These are phyloP conservation scores for Pangasianodon gigas DNA, from an alignment of 2,113 vertebrate genomes.

Conservation along the genomic window DNA sequence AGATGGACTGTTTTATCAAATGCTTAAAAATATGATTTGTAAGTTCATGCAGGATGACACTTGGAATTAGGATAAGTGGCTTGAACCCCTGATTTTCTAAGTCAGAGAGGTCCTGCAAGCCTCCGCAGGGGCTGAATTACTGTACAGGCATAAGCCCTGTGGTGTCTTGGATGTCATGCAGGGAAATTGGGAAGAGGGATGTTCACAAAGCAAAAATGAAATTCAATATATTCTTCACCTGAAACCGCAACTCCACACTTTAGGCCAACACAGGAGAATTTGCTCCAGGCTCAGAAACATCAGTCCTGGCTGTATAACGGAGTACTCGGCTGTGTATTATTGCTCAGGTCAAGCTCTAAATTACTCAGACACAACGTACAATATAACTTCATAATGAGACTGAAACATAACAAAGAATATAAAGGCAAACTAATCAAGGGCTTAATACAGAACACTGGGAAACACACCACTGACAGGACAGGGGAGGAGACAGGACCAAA, in stretches of 20 bases:
- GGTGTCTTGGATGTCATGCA: background rate
- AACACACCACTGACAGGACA: background rate
- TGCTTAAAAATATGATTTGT: background rate
- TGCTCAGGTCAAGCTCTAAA: background rate
- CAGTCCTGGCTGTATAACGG: too few species aligned
- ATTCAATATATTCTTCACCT: background rate
- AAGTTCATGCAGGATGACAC: background rate
- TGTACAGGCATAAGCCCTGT: background rate
- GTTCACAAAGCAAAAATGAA: background rate
- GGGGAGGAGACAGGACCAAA: background rate
- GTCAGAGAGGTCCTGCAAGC: background rate
- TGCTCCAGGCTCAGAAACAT: too few species aligned
- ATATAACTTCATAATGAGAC: background rate
- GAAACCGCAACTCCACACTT: background rate
- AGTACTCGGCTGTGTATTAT: background rate
- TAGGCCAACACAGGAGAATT: background rate
- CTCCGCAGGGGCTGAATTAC: background rate
- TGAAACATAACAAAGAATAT: background rate
- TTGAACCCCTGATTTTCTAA: background rate
- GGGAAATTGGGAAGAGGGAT: background rate
- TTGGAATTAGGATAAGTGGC: background rate
- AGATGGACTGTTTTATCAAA: slow-evolving; percentile 2
- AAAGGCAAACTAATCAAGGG: background rate
- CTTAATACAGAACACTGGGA: background rate
- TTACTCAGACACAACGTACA: background rate